These are phyloP conservation scores for Cotesia chilonis DNA, from an alignment of 1,140 invertebrate genomes.

Conservation along the genomic window DNA sequence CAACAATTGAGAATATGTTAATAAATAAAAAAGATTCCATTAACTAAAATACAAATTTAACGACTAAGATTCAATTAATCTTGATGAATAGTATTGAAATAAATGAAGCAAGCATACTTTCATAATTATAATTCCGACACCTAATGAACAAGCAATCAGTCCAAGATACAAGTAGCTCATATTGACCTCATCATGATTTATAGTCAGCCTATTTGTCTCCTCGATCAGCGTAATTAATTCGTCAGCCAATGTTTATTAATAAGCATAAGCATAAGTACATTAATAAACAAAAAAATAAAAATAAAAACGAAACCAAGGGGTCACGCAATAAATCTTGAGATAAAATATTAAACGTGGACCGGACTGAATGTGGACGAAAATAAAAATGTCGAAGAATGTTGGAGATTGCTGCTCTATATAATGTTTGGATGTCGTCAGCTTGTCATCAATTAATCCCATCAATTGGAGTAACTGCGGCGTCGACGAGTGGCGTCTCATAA, in stretches of 20 bases:
- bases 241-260: no score
- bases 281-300: background rate
- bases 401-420: background rate
- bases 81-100: no score
- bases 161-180: no score
- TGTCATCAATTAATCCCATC: constrained; percentile 56
- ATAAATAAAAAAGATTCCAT: background rate
- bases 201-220: no score
- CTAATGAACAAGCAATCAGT: no score
- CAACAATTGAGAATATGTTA: background rate
- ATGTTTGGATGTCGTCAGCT: constrained; percentile 49
- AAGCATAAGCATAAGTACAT: no score
- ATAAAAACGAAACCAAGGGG: background rate
- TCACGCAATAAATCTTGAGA: background rate
- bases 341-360: background rate
- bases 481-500: constrained; percentile 48
- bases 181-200: no score
- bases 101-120: no score
- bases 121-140: no score
- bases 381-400: constrained; percentile 17
- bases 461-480: constrained; percentile 55
- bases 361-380: background rate
- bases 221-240: no score
- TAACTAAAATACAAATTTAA: no score
- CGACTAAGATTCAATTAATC: no score